Evolutionary conservation across 2,888 invertebrate genomes (phyloP).

Genomic region (Deroplatys truncata): DNA sequence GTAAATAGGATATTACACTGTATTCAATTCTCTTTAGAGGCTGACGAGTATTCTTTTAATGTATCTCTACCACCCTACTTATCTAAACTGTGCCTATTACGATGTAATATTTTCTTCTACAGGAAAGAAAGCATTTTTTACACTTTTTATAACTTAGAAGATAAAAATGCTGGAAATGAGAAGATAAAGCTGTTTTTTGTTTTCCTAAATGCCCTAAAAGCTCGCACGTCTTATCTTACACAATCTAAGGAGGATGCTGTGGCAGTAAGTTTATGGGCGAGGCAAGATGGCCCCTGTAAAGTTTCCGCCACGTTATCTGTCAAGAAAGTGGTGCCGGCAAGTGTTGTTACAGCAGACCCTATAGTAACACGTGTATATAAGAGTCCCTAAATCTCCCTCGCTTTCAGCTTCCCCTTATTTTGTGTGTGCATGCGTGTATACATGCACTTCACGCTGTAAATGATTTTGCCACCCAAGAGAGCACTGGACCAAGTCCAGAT

Average conservation of each 20-base stretch:
- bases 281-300: background rate
- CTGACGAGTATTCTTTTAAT: too few species aligned
- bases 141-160: too few species aligned
- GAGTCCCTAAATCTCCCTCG: background rate
- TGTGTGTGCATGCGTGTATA: background rate
- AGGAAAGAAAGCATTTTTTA: too few species aligned
- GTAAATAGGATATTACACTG: too few species aligned
- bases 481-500: background rate
- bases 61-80: too few species aligned
- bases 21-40: too few species aligned
- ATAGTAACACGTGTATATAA: background rate
- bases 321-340: background rate
- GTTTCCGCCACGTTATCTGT: background rate
- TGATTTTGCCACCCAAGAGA: background rate
- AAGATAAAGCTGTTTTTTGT: background rate
- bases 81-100: too few species aligned
- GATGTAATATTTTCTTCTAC: too few species aligned
- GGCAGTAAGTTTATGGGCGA: too few species aligned
- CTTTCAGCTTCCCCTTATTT: background rate
- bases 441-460: too few species aligned
- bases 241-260: background rate
- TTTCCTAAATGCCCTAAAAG: background rate
- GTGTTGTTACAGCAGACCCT: background rate
- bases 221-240: background rate
- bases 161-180: too few species aligned